These are phyloP conservation scores for Balaeniceps rex DNA, from an alignment of 2,113 vertebrate species.

Conservation along the genomic window DNA sequence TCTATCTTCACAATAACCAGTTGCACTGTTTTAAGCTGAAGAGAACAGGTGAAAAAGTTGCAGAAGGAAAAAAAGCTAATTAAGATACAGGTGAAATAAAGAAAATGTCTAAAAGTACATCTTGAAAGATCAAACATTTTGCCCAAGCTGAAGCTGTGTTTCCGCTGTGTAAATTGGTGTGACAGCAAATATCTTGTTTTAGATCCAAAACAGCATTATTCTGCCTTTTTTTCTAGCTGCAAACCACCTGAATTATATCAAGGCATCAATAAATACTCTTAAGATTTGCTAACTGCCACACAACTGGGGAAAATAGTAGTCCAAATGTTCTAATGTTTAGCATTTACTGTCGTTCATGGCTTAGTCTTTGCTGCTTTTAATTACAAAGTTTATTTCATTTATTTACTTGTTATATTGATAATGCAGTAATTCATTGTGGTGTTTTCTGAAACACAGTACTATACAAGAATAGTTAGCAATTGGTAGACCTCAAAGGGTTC, in stretches of 20 bases:
- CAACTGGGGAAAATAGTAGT: background rate
- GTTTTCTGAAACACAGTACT: background rate
- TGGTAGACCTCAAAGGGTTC: background rate
- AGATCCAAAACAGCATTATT: background rate
- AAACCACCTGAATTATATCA: background rate
- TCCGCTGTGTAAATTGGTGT: rapidly evolving
- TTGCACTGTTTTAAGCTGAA: background rate
- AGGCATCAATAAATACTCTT: background rate
- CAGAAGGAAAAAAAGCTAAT: background rate
- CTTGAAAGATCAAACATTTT: background rate
- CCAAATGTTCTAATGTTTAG: background rate
- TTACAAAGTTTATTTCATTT: background rate
- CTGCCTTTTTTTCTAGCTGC: background rate
- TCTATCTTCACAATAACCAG: background rate
- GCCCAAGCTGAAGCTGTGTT: background rate
- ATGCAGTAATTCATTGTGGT: background rate
- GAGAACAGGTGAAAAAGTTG: background rate
- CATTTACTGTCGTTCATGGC: background rate
- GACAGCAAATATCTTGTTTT: background rate
- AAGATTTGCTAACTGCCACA: background rate
- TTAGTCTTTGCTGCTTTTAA: background rate
- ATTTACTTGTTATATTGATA: background rate
- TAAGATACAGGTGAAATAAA: background rate
- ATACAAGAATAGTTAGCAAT: background rate
- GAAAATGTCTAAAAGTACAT: background rate